These are phyloP conservation scores for Orchesella flavescens DNA, from an alignment of 2,888 invertebrate species.

Conservation along the genomic window DNA sequence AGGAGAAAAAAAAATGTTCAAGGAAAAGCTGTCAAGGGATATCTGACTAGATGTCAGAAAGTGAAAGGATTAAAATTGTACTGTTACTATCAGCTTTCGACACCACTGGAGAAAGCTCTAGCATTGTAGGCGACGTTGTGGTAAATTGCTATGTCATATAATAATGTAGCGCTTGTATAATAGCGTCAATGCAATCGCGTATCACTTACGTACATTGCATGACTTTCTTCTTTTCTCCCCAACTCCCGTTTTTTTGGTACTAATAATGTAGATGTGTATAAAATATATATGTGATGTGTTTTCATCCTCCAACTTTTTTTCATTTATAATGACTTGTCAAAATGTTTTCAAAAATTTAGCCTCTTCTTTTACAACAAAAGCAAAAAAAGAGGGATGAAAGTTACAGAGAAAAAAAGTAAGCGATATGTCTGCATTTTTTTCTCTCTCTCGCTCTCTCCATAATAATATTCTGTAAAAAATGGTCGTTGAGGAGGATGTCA, in stretches of 20 bases:
- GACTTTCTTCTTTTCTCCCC: slow-evolving; percentile 5
- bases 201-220: slow-evolving; percentile 37
- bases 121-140: slow-evolving; percentile 44
- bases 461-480: slow-evolving; percentile 25
- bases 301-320: slow-evolving; percentile 52
- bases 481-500: slow-evolving; percentile 41
- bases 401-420: slow-evolving; percentile 23
- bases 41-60: slow-evolving; percentile 61
- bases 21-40: slow-evolving; percentile 57
- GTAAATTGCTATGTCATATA: slow-evolving; percentile 61
- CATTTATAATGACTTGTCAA: slow-evolving; percentile 62
- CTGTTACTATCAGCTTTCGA: slow-evolving; percentile 70
- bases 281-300: slow-evolving; percentile 38
- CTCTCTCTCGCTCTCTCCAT: slow-evolving; percentile 4
- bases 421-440: slow-evolving; percentile 11
- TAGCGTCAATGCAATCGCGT: background rate
- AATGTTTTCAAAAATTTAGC: slow-evolving; percentile 53
- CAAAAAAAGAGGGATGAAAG: background rate
- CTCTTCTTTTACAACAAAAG: slow-evolving; percentile 29
- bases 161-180: background rate
- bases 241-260: background rate
- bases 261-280: slow-evolving; percentile 24
- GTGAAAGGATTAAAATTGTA: slow-evolving; percentile 68
- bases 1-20: slow-evolving; percentile 53
- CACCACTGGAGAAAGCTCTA: slow-evolving; percentile 64